phyloP scores from a whole-genome alignment of 2,888 invertebrate genomes.

The Synanthedon formicaeformis region DNA sequence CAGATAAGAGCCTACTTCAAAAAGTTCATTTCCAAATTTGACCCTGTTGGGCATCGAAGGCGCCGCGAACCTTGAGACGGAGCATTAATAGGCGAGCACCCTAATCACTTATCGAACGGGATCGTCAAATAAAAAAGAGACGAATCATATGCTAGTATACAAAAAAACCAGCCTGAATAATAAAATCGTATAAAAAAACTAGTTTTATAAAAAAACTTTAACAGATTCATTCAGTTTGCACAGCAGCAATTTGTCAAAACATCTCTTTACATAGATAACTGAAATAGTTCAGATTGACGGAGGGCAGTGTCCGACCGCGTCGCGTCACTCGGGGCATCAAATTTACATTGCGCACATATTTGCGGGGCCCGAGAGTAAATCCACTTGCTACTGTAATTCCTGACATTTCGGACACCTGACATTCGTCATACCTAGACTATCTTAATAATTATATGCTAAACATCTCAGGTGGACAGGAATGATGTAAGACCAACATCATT shows the following conservation, averaged over 20 bases:
- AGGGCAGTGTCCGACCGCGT: constrained; percentile 31
- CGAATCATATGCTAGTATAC: too few relatives aligned
- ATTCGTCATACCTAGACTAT: constrained; percentile 1
- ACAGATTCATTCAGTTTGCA: not conserved
- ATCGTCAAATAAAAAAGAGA: too few relatives aligned
- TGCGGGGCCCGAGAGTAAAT: constrained; percentile 36
- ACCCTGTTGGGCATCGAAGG: too few relatives aligned
- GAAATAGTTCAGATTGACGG: constrained; percentile 39
- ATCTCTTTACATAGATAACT: constrained; percentile 14
- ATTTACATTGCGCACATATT: constrained; percentile 57
- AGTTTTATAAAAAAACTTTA: too few relatives aligned
- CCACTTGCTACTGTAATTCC: constrained; percentile 26
- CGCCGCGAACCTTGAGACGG: too few relatives aligned
- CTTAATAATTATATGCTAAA: not conserved
- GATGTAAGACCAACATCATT: too few relatives aligned
- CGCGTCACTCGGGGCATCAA: constrained; percentile 47
- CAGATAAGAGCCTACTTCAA: too few relatives aligned
- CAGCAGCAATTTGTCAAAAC: constrained; percentile 24
- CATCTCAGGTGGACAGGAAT: not conserved
- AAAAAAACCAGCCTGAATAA: too few relatives aligned
- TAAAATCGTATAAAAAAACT: too few relatives aligned
- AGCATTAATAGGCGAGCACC: too few relatives aligned
- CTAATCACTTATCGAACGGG: too few relatives aligned
- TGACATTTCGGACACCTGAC: constrained; percentile 20
- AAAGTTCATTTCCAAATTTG: too few relatives aligned